Evolutionary conservation across 2,888 invertebrate genomes (phyloP), one percentile per base, ranked within the genome.

Genomic region (Tribolium freemani): DNA sequence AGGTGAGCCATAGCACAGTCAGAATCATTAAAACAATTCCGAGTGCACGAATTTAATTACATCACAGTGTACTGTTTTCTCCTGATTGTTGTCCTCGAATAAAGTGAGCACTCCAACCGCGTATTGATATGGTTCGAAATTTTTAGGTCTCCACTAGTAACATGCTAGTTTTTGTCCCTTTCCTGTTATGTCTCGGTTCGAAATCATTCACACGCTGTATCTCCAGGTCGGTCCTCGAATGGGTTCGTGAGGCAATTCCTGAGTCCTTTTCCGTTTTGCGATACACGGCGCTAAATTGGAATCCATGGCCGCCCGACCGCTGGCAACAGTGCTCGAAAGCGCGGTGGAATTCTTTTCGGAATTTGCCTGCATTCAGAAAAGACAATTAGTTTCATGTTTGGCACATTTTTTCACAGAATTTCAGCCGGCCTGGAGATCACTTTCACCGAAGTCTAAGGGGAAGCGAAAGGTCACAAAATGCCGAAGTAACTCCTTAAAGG

Each of bases 291-390:
- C 53, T 74, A 60, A 71, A 74, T 61, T 72, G 73, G 45, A 51
- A 67, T 21, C 69, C 66, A 63, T 70, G 66, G 10, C 61, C 63
- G 6, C 26, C 26, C 46, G 68, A 44, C 11, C 74, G 69, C 57
- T 83, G 83, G 66, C 83, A 83, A 76, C 91, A 92, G 81, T 90
- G 90, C 84, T 90, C 91, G 85, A 93, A 90, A 0, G 92, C 91
- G 76, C 91, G 89, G 78, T 90, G 90, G 84, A 93, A 93, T 83
- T 93, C 93, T 75, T 91, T 89, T 5, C 92, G 90, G 84, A 93
- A 93, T 88, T 93, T 93, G 71, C 92, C 93, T 93, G 90, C 51
- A 72, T 70, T 67, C 51, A 66, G 51, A 74, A 74, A 73, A 69
- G 16, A 73, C 56, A 72, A 54, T 61, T 69, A 72, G 58, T 69